A percentile compares a stretch with the other conserved stretches of the same genome.
Evolutionary conservation across 2,888 invertebrate species (phyloP).

Genomic region (Rhimphoctona megacephalus): DNA sequence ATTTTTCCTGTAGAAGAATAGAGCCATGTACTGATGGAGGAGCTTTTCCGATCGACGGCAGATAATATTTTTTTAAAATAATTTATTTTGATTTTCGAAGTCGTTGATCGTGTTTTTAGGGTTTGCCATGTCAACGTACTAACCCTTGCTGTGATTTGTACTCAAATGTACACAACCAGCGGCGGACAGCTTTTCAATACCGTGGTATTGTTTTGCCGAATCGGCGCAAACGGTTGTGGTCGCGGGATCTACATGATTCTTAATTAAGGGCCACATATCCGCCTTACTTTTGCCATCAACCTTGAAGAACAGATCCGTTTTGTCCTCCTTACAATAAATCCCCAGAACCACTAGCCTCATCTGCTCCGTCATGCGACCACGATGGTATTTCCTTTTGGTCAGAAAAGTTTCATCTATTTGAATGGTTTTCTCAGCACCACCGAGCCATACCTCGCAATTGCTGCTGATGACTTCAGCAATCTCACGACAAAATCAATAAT

Average conservation of each 20-base stretch:
- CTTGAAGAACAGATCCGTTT: constrained; percentile 57
- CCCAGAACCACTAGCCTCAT: constrained; percentile 65
- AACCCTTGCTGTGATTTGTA: constrained; percentile 63
- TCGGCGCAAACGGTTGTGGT: too few relatives aligned
- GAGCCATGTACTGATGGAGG: constrained; percentile 64
- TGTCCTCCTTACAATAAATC: constrained; percentile 68
- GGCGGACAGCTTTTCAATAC: background rate
- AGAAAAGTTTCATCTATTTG: too few relatives aligned
- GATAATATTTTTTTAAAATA: constrained; percentile 53
- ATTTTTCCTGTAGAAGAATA: constrained; percentile 52
- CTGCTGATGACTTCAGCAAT: constrained; percentile 60
- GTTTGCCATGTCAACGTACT: background rate
- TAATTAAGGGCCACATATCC: constrained; percentile 36
- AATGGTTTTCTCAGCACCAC: constrained; percentile 47
- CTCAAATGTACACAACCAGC: constrained; percentile 55
- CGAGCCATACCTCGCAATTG: constrained; percentile 53
- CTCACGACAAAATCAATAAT: constrained; percentile 59
- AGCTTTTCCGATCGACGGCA: constrained; percentile 55
- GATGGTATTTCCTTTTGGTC: constrained; percentile 48
- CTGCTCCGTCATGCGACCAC: constrained; percentile 47
- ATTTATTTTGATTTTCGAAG: constrained; percentile 67
- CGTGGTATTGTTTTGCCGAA: too few relatives aligned
- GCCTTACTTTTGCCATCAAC: constrained; percentile 56
- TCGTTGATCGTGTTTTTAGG: constrained; percentile 63
- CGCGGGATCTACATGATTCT: too few relatives aligned